These are phyloP conservation scores for Sesia apiformis DNA, from an alignment of 2,888 invertebrate species.

Conservation along the genomic window DNA sequence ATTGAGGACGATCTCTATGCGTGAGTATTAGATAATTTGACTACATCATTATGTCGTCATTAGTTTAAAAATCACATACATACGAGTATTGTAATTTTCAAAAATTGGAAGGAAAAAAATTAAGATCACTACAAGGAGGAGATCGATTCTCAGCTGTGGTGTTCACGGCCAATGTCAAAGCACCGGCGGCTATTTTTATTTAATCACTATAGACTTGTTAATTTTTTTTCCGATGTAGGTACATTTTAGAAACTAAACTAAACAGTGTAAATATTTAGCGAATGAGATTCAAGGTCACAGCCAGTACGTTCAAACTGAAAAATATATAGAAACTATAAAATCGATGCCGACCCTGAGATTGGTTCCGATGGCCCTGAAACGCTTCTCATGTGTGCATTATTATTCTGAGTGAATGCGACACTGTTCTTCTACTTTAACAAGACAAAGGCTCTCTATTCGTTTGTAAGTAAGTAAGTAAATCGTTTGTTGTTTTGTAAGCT, in stretches of 20 bases:
- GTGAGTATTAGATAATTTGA: slow-evolving; percentile 29
- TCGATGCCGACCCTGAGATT: not conserved
- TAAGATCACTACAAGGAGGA: not conserved
- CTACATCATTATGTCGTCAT: too few relatives aligned
- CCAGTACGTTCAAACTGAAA: not conserved
- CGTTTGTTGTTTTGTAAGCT: too few relatives aligned
- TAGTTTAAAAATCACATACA: not conserved
- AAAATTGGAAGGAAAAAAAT: not conserved
- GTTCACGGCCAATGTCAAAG: not conserved
- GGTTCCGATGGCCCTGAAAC: too few relatives aligned
- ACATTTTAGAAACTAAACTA: not conserved
- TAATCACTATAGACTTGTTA: not conserved
- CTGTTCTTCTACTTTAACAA: too few relatives aligned
- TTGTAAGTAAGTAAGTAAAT: too few relatives aligned
- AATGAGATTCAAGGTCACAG: not conserved
- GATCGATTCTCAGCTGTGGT: not conserved
- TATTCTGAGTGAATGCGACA: too few relatives aligned
- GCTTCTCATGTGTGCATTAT: too few relatives aligned
- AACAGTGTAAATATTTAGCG: not conserved
- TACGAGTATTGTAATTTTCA: not conserved
- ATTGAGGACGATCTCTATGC: slow-evolving; percentile 49
- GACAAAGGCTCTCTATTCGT: too few relatives aligned
- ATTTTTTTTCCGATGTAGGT: too few relatives aligned
- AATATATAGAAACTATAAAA: not conserved
- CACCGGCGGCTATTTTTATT: not conserved